Conservation (phyloP, 2,797 vertebrate species). For the Myotis vivesi region DNA sequence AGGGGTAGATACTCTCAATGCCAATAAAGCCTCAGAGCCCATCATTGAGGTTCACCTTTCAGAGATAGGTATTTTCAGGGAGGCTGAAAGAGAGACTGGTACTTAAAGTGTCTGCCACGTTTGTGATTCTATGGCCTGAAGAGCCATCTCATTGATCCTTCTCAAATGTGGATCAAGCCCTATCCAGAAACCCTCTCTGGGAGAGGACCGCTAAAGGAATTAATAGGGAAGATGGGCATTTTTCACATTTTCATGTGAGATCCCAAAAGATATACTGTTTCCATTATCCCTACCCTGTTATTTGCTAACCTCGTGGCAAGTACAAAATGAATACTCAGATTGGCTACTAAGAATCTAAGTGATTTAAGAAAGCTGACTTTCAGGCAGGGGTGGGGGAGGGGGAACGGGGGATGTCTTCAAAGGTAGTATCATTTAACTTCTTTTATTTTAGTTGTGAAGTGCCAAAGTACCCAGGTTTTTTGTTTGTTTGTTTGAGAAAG, state of each 20-base stretch:
- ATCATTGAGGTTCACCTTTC: neutral
- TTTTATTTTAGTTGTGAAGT: neutral
- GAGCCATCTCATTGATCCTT: neutral
- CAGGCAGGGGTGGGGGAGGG: no score
- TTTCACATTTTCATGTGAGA: neutral
- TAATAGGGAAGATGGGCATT: neutral
- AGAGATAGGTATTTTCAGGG: neutral
- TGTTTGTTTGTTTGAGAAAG: neutral
- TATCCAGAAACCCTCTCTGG: neutral
- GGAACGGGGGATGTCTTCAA: neutral
- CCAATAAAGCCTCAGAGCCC: neutral
- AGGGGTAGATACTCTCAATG: neutral
- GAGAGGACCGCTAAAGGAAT: neutral
- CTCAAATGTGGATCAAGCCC: neutral
- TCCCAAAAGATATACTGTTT: neutral
- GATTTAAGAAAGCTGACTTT: conserved; percentile 1
- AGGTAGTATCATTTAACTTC: neutral
- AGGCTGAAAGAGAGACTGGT: neutral
- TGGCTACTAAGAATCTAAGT: neutral
- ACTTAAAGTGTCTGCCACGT: neutral
- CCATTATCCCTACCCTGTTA: neutral
- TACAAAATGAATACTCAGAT: neutral
- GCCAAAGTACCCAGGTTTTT: neutral
- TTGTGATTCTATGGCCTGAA: neutral
- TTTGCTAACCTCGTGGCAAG: neutral